phyloP scores from a whole-genome alignment of 1,140 invertebrate species.

The Nephotettix cincticeps region DNA sequence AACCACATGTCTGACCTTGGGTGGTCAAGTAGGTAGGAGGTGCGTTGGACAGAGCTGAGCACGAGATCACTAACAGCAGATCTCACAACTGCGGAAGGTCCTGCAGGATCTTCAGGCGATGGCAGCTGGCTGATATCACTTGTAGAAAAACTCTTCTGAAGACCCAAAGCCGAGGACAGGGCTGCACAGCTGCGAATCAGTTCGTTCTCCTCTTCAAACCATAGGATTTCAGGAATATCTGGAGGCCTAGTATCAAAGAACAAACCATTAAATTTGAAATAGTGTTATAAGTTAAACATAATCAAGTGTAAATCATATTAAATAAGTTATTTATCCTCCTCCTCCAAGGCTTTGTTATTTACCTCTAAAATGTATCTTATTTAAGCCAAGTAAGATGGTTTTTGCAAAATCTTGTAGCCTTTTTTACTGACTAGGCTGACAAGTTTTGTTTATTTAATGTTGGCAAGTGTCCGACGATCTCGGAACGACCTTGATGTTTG shows the following conservation, averaged over 20 bases:
- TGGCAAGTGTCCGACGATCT: too few relatives aligned
- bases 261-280: too few relatives aligned
- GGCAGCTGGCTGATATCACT: constrained; percentile 66
- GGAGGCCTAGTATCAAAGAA: constrained; percentile 49
- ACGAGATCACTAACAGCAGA: constrained; percentile 64
- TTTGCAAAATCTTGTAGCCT: too few relatives aligned
- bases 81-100: constrained; percentile 35
- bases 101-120: constrained; percentile 48
- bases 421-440: too few relatives aligned
- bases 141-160: constrained; percentile 79
- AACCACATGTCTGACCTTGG: constrained; percentile 16
- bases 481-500: too few relatives aligned
- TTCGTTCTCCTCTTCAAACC: constrained; percentile 76
- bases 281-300: too few relatives aligned
- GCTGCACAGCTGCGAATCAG: constrained; percentile 74
- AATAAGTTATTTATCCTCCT: too few relatives aligned
- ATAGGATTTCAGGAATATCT: constrained; percentile 62
- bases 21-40: constrained; percentile 42
- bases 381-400: too few relatives aligned
- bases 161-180: constrained; percentile 72
- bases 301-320: too few relatives aligned
- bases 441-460: too few relatives aligned
- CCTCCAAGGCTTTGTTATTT: too few relatives aligned
- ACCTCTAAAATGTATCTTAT: too few relatives aligned
- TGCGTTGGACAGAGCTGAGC: constrained; percentile 57